phyloP scores from a whole-genome alignment of 1,140 invertebrate species.

The Drosophila biarmipes region DNA sequence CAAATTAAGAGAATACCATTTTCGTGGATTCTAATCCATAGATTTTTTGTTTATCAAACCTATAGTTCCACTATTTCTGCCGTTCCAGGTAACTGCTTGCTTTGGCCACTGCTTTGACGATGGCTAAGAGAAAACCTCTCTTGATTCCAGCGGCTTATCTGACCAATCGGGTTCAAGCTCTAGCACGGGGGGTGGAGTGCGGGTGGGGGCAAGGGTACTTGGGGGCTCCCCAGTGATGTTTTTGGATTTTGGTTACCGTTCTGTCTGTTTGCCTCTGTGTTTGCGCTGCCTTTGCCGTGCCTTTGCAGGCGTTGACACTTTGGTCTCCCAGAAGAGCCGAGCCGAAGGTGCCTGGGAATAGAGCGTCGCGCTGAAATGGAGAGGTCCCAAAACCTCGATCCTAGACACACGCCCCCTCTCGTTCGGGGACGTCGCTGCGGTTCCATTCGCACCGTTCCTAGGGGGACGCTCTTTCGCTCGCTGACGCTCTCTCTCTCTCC shows the following conservation, averaged over 20 bases:
- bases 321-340: slow-evolving; percentile 32
- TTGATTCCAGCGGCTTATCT: slow-evolving; percentile 16
- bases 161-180: slow-evolving; percentile 60
- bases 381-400: slow-evolving; percentile 16
- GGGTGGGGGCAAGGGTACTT: too few species aligned
- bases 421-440: slow-evolving; percentile 35
- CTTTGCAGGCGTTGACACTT: slow-evolving; percentile 70
- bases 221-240: slow-evolving; percentile 44
- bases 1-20: too few species aligned
- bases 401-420: slow-evolving; percentile 46
- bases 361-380: slow-evolving; percentile 15
- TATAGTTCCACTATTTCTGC: slow-evolving; percentile 3
- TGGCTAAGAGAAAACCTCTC: slow-evolving; percentile 44
- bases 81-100: slow-evolving; percentile 12
- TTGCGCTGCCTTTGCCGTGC: neutral
- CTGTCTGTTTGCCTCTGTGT: neutral
- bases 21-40: too few species aligned
- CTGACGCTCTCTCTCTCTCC: slow-evolving; percentile 8
- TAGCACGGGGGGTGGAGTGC: neutral
- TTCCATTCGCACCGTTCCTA: slow-evolving; percentile 69
- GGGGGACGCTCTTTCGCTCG: slow-evolving; percentile 17
- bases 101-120: slow-evolving; percentile 39
- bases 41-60: neutral
- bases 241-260: slow-evolving; percentile 19
- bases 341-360: slow-evolving; percentile 22